Percentiles rank a stretch among this genome's conserved stretches.
phyloP scores from a whole-genome alignment of 2,888 invertebrate genomes.

The Patella caerulea region DNA sequence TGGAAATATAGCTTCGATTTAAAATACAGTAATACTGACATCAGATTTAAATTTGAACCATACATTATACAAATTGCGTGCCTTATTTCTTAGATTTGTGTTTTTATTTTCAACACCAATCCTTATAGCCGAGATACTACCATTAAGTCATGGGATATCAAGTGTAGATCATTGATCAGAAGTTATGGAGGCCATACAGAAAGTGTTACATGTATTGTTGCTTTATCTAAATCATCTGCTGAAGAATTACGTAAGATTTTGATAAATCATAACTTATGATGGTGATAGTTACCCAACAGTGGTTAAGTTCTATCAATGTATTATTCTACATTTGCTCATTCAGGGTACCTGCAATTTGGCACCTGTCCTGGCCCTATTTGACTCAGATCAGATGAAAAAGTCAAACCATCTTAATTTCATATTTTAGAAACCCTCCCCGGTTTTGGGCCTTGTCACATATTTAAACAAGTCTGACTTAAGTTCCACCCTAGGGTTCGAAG shows the following conservation, averaged over 20 bases:
- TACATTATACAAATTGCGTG: background rate
- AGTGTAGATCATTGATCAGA: conserved; percentile 79
- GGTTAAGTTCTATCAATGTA: background rate
- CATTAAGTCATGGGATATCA: conserved; percentile 87
- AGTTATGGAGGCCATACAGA: conserved; percentile 81
- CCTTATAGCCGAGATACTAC: conserved; percentile 73
- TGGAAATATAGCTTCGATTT: no score
- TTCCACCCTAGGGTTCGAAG: no score
- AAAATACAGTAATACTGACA: no score
- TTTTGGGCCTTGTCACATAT: no score
- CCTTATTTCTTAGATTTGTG: conserved; percentile 5
- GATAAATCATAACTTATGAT: background rate
- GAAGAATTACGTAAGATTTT: background rate
- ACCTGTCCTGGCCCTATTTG: no score
- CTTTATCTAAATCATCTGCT: background rate
- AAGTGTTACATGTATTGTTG: conserved; percentile 75
- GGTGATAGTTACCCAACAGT: no score
- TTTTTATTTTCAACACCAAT: background rate
- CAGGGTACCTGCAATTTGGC: background rate
- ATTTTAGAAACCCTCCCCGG: no score
- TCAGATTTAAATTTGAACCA: no score
- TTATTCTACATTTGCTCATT: background rate
- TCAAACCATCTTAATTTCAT: no score
- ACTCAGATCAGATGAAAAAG: no score
- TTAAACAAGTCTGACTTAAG: no score